These are phyloP conservation scores for Bombus impatiens DNA, from an alignment of 1,140 invertebrate genomes.

Conservation along the genomic window DNA sequence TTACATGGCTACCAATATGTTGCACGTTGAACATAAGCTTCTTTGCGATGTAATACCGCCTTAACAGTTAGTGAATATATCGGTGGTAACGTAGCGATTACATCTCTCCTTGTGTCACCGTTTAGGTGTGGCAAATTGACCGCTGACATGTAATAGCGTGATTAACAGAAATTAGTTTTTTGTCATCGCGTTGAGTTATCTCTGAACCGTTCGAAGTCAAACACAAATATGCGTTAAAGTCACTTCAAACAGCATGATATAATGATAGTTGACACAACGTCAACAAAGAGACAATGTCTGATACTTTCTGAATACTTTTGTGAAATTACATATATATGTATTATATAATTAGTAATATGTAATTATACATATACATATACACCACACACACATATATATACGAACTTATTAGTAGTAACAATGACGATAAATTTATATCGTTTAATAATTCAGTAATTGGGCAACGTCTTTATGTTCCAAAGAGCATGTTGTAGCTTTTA, in stretches of 20 bases:
- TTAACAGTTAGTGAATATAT: slow-evolving; percentile 50
- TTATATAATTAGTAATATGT: too few species aligned
- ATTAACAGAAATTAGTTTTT: slow-evolving; percentile 57
- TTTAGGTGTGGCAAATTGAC: slow-evolving; percentile 57
- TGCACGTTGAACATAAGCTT: slow-evolving; percentile 38
- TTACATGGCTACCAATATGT: slow-evolving; percentile 35
- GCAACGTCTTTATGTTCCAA: not conserved
- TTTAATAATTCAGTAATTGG: not conserved
- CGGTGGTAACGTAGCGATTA: slow-evolving; percentile 36
- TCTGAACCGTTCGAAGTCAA: not conserved
- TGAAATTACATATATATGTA: too few species aligned
- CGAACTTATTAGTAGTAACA: not conserved
- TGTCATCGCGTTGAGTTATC: slow-evolving; percentile 26
- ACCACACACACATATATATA: rapidly evolving
- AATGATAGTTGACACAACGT: too few species aligned
- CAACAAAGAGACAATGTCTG: not conserved
- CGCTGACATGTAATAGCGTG: slow-evolving; percentile 49
- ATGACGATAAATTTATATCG: not conserved
- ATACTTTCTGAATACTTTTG: too few species aligned
- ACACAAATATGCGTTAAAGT: not conserved
- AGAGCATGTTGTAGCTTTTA: not conserved
- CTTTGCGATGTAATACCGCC: slow-evolving; percentile 46
- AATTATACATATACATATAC: rapidly evolving
- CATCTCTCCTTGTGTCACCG: slow-evolving; percentile 27
- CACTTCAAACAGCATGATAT: not conserved